Evolutionary conservation across 2,888 invertebrate species (phyloP), one percentile per base, ranked within the genome.

Genomic region (Polyploca ridens): DNA sequence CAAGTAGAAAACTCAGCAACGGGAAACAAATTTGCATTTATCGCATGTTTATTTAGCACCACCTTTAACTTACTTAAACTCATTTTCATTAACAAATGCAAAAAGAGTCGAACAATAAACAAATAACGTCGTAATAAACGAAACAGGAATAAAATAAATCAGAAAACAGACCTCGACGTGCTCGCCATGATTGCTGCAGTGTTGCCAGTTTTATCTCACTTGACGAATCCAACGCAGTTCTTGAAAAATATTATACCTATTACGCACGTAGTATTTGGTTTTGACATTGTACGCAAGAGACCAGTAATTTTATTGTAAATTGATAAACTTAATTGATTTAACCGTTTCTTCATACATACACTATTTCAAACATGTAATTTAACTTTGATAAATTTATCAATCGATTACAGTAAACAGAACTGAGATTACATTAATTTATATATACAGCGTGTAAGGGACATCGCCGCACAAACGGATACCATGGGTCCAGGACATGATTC

Each of bases 121-220:
- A 78, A 81, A 79, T 77, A 80, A 82, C 79, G 75, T 74, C 69
- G 68, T 66, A 75, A 77, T 63, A 68, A 82, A 79, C 74, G 69
- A 78, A 83, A 85, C 76, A 82, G 73, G 77, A 88, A 82, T 85
- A 83, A 84, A 89, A 87, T 88, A 89, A 89, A 86, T 83, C 74
- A 84, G 76, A 78, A 88, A 90, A 93, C 91, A 94, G 91, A 96
- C 96, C 95, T 95, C 88, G 96, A 96, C 85, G 95, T 95, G 93
- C 95, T 95, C 93, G 96, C 96, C 96, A 96, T 96, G 92, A 93
- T 95, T 90, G 88, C 90, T 88, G 61, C 11, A 44, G 41, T 61
- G 61, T 61, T 61, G 61, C 44, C 41, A 61, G 61, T 5, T 61
- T 44, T 7, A 49, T 49, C 16, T 49, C 49, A 49, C 49, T 16